Evolutionary conservation across 2,113 vertebrate genomes (phyloP).

Genomic region (Lathamus discolor): DNA sequence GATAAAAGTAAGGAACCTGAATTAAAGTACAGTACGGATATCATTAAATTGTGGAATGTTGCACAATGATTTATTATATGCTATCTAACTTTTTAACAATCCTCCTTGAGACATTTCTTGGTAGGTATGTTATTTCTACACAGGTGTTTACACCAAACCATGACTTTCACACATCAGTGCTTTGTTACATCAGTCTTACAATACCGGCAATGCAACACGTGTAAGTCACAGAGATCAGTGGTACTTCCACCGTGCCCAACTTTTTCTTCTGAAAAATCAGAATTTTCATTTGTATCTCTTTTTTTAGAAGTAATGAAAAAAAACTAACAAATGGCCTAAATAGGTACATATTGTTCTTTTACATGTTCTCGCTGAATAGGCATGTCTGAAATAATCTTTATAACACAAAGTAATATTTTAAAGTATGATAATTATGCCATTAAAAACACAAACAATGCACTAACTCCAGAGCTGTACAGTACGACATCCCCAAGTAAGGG

Average conservation of each 20-base stretch:
- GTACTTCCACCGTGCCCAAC: not conserved
- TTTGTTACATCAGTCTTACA: not conserved
- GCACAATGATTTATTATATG: not conserved
- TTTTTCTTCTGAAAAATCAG: not conserved
- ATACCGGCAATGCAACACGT: not conserved
- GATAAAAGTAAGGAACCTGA: not conserved
- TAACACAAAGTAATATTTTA: not conserved
- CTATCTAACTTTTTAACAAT: not conserved
- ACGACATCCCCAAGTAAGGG: not conserved
- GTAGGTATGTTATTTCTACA: not conserved
- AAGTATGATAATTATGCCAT: not conserved
- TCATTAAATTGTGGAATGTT: not conserved
- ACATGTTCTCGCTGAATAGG: not conserved
- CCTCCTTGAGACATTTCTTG: not conserved
- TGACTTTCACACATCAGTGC: not conserved
- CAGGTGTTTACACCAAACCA: not conserved
- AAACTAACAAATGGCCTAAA: not conserved
- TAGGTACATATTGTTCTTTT: not conserved
- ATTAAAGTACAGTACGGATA: not conserved
- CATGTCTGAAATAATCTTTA: not conserved
- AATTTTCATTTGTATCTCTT: not conserved
- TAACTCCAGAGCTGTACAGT: not conserved
- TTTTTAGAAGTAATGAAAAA: not conserved
- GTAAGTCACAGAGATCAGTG: not conserved
- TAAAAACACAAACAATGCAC: not conserved